Base-by-base conservation (phyloP, 2,888 invertebrate species). In the Emmelina monodactyla region DNA sequence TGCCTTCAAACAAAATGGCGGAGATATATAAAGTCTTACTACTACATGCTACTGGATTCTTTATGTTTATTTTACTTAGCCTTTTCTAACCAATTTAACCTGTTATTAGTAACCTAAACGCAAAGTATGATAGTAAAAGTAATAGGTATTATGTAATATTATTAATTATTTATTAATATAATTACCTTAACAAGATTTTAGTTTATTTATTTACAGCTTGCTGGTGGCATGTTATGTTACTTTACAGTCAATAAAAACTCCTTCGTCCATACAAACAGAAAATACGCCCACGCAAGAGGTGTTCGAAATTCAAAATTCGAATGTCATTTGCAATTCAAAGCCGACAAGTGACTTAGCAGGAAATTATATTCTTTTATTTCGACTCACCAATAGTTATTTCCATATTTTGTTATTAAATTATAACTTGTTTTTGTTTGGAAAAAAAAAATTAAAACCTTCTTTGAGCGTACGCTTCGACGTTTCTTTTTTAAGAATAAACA, bases 281-380 rank as follows among this genome's bases (percentile, higher is more conserved):
- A 47, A 42, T 43, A 53, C 58, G 54, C 71, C 70, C 57, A 68
- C 71, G 50, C 49, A 40, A 51, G 55, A 58, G 58, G 53, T 62
- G 62, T 62, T 67, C 55, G 50, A 54, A 63, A 61, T 61, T 63
- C 69, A 61, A 57, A 72, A 72, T 66, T 66, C 55, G 56, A 58
- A 66, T 52, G 58, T 43, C 63, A 75, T 76, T 76, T 58, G 61
- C 62, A 63, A 63, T 60, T 62, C 61, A 63, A 49, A 49, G 33
- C 14, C 42, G 48, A 49, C 50, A 49, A 52, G 53, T 72, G 72
- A 75, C 73, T 69, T 65, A 58, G 69, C 72, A 69, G 66, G 68
- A 71, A 70, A 64, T 60, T 55, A 53, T 9, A 25, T n/a, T n/a
- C n/a, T n/a, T n/a, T n/a, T n/a, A n/a, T n/a, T n/a, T n/a, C n/a